Conservation (phyloP, 2,797 vertebrate genomes). For the Neomorphus geoffroyi region DNA sequence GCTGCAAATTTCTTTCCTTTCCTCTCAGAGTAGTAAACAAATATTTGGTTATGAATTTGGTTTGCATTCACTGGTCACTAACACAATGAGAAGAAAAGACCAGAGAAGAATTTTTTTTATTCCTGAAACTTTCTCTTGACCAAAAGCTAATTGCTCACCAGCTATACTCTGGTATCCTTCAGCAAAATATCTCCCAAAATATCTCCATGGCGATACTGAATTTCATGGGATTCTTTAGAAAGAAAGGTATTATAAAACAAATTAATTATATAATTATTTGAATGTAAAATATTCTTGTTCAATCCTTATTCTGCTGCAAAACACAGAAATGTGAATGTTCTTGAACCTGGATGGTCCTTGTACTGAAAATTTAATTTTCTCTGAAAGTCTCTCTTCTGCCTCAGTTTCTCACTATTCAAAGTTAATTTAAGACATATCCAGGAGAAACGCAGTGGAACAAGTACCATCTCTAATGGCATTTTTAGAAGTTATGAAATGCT, state of each 20-base stretch:
- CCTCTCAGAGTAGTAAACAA: background rate
- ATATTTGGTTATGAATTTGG: background rate
- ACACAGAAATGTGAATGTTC: background rate
- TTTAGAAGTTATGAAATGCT: background rate
- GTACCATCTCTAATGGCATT: background rate
- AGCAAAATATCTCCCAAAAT: background rate
- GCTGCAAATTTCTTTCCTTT: background rate
- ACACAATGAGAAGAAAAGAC: background rate
- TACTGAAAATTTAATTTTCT: background rate
- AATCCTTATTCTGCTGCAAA: background rate
- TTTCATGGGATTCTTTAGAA: background rate
- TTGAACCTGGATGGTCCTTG: background rate
- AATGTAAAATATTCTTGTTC: background rate
- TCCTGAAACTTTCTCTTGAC: background rate
- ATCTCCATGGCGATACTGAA: background rate
- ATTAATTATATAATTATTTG: background rate
- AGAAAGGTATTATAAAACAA: constrained; percentile 4
- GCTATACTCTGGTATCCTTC: background rate
- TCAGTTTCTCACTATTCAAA: constrained; percentile 5
- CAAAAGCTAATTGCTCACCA: background rate
- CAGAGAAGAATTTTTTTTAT: background rate
- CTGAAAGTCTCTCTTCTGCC: background rate
- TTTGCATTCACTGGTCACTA: background rate
- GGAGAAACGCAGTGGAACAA: background rate
- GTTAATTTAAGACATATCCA: background rate